These are phyloP conservation scores for Zaprionus taronus DNA, from an alignment of 1,140 invertebrate genomes.

Conservation along the genomic window DNA sequence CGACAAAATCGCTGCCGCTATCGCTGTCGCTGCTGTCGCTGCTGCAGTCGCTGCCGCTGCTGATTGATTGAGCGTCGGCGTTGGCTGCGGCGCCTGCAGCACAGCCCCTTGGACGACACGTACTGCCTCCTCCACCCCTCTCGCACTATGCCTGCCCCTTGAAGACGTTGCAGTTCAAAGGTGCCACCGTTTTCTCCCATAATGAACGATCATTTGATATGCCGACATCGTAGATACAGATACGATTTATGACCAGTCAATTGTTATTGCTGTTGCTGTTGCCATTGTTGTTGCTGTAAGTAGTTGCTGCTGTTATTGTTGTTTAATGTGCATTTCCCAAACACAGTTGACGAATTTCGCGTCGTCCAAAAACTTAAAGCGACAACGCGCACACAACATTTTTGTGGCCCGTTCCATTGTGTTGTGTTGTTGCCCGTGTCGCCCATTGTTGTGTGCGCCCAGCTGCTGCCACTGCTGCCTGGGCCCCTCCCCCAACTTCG, in stretches of 20 bases:
- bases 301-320: slow-evolving; percentile 13
- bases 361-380: slow-evolving; percentile 57
- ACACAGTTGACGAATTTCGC: slow-evolving; percentile 38
- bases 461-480: slow-evolving; percentile 6
- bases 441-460: slow-evolving; percentile 12
- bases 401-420: slow-evolving; percentile 52
- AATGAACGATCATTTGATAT: slow-evolving; percentile 63
- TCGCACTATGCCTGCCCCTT: background rate
- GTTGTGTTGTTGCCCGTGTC: slow-evolving; percentile 29
- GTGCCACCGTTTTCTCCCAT: slow-evolving; percentile 62
- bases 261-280: slow-evolving; percentile 2
- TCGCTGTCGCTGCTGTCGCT: slow-evolving; percentile 17
- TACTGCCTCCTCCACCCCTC: slow-evolving; percentile 19
- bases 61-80: slow-evolving; percentile 72
- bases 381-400: slow-evolving; percentile 61
- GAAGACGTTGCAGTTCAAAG: slow-evolving; percentile 61
- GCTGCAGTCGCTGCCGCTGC: slow-evolving; percentile 47
- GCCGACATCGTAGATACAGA: slow-evolving; percentile 42
- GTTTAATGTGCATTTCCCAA: slow-evolving; percentile 47
- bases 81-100: slow-evolving; percentile 46
- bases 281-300: slow-evolving; percentile 13
- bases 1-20: slow-evolving; percentile 47
- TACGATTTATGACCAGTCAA: slow-evolving; percentile 42
- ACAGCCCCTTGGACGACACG: slow-evolving; percentile 51
- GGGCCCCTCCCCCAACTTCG: slow-evolving; percentile 12